These are phyloP conservation scores for Gallinago media DNA, from an alignment of 2,113 vertebrate genomes.

Conservation along the genomic window DNA sequence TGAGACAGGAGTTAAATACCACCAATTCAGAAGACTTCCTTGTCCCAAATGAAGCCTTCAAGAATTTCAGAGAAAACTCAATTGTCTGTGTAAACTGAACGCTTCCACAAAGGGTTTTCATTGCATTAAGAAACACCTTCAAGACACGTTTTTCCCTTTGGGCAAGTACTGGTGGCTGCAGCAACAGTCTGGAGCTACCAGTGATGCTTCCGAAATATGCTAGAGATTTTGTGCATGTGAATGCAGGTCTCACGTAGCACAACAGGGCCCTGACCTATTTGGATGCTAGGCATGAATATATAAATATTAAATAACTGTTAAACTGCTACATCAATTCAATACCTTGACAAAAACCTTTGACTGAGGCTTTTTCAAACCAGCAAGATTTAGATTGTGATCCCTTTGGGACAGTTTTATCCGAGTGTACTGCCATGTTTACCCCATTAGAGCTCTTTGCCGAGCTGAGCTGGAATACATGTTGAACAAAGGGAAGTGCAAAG, in stretches of 20 bases:
- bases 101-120: neutral
- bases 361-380: conserved; percentile 4
- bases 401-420: conserved; percentile 13
- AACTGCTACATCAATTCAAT: conserved; percentile 12
- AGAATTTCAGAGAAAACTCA: neutral
- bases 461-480: neutral
- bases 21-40: neutral
- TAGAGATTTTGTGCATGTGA: neutral
- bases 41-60: neutral
- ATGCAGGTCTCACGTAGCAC: neutral
- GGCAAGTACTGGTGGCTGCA: neutral
- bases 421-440: neutral
- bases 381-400: neutral
- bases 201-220: neutral
- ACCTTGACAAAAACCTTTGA: conserved; percentile 28
- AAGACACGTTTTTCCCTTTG: neutral
- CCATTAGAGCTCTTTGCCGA: neutral
- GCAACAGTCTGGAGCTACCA: neutral
- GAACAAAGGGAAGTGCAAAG: neutral
- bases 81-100: neutral
- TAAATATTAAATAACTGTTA: conserved; percentile 25
- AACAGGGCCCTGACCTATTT: conserved; percentile 18
- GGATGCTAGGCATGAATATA: conserved; percentile 1
- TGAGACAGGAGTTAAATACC: neutral
- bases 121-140: neutral